These are phyloP conservation scores for Phytoseiulus persimilis DNA, from an alignment of 2,888 invertebrate species.

Conservation along the genomic window DNA sequence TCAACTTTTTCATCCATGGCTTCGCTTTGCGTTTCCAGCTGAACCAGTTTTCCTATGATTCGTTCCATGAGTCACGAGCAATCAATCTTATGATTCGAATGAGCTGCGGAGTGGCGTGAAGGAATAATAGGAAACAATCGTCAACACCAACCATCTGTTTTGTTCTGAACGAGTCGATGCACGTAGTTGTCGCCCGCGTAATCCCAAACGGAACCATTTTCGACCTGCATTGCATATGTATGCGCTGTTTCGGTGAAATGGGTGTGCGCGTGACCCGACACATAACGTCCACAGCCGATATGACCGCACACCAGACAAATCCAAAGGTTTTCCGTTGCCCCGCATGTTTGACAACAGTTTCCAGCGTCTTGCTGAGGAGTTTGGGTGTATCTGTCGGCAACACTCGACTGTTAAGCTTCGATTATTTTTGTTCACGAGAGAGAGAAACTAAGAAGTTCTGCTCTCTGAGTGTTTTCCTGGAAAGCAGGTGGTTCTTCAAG, in stretches of 20 bases:
- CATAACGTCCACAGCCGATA: conserved; percentile 89
- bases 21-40: conserved; percentile 40
- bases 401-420: too few relatives aligned
- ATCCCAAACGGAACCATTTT: conserved; percentile 90
- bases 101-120: too few relatives aligned
- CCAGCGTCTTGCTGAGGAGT: conserved; percentile 24
- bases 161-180: conserved; percentile 88
- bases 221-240: conserved; percentile 85
- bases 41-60: conserved; percentile 45
- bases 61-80: too few relatives aligned
- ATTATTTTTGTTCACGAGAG: too few relatives aligned
- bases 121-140: too few relatives aligned
- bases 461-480: too few relatives aligned
- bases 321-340: conserved; percentile 64
- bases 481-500: too few relatives aligned
- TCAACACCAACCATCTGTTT: conserved; percentile 83
- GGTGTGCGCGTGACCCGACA: conserved; percentile 79
- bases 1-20: conserved; percentile 71
- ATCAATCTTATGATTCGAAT: too few relatives aligned
- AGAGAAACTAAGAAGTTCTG: too few relatives aligned
- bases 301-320: conserved; percentile 98
- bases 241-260: conserved; percentile 93
- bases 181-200: conserved; percentile 97
- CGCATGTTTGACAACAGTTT: conserved; percentile 31
- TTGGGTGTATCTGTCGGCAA: conserved; percentile 13